phyloP scores from a whole-genome alignment of 37 sponge, comb jelly and placozoan genomes.

The Mnemiopsis leidyi region DNA sequence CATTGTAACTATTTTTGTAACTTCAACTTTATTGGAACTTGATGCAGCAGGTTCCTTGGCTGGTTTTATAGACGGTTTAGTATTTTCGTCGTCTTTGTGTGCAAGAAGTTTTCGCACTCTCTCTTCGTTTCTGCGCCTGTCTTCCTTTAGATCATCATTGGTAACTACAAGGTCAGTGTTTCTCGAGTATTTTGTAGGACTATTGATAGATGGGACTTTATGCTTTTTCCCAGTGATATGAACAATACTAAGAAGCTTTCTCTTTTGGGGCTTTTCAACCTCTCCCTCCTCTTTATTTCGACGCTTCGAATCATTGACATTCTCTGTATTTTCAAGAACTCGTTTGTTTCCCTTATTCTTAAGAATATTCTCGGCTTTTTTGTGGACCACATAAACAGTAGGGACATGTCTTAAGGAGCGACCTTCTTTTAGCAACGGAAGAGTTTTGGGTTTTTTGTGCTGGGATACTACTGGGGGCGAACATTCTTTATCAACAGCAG shows the following conservation, averaged over 20 bases:
- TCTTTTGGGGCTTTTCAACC: constrained; percentile 20
- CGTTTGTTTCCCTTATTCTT: constrained; percentile 46
- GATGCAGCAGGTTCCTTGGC: background rate
- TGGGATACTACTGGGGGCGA: background rate
- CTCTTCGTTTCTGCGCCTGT: background rate
- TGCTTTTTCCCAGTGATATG: constrained; percentile 49
- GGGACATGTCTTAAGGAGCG: background rate
- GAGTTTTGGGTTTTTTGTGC: constrained; percentile 29
- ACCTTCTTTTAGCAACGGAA: constrained; percentile 4
- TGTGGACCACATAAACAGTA: constrained; percentile 46
- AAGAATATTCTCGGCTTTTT: constrained; percentile 35
- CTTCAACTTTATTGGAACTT: background rate
- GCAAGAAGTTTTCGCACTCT: constrained; percentile 34
- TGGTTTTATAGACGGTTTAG: constrained; percentile 10
- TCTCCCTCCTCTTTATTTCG: constrained; percentile 13
- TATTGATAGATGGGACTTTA: constrained; percentile 15
- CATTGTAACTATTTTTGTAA: background rate
- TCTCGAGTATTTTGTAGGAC: constrained; percentile 11
- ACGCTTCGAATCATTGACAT: constrained; percentile 16
- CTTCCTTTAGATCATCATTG: constrained; percentile 11
- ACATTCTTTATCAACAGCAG: constrained; percentile 39
- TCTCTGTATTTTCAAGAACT: constrained; percentile 15
- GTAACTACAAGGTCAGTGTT: constrained; percentile 34
- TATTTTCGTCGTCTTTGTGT: constrained; percentile 1
- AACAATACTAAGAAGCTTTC: constrained; percentile 35